These are phyloP conservation scores for Tribolium castaneum DNA, from an alignment of 1,140 invertebrate species.

Conservation along the genomic window DNA sequence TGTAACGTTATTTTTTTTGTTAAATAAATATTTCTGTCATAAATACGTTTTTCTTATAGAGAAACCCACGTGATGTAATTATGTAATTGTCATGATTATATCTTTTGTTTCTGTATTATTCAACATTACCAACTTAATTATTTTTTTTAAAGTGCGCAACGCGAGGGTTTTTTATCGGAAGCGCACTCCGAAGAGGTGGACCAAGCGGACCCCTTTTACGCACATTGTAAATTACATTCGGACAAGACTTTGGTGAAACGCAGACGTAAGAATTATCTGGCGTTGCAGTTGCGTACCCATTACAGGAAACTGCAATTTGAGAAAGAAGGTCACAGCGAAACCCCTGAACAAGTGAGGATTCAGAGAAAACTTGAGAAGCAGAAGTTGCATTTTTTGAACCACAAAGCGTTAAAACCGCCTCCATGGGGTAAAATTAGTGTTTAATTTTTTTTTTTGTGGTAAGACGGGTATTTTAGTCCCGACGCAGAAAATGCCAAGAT, in stretches of 20 bases:
- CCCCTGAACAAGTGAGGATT: slow-evolving; percentile 78
- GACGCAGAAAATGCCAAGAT: slow-evolving; percentile 92
- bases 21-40: no score
- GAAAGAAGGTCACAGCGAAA: slow-evolving; percentile 67
- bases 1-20: no score
- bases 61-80: no score
- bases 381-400: slow-evolving; percentile 77
- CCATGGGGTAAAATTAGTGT: slow-evolving; percentile 80
- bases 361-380: slow-evolving; percentile 83
- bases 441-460: background rate
- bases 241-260: slow-evolving; percentile 83
- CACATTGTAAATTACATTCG: slow-evolving; percentile 93
- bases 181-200: slow-evolving; percentile 93
- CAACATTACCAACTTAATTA: background rate
- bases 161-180: slow-evolving; percentile 91
- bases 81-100: no score
- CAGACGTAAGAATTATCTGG: slow-evolving; percentile 89
- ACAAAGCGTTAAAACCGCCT: slow-evolving; percentile 79
- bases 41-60: no score
- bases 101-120: no score
- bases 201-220: slow-evolving; percentile 97
- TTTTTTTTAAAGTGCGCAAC: slow-evolving; percentile 81
- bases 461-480: slow-evolving; percentile 72
- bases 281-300: slow-evolving; percentile 84
- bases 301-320: slow-evolving; percentile 72